Base-by-base conservation (phyloP, 53 echinoderm and acorn worm species). In the Echinarachnius parma region DNA sequence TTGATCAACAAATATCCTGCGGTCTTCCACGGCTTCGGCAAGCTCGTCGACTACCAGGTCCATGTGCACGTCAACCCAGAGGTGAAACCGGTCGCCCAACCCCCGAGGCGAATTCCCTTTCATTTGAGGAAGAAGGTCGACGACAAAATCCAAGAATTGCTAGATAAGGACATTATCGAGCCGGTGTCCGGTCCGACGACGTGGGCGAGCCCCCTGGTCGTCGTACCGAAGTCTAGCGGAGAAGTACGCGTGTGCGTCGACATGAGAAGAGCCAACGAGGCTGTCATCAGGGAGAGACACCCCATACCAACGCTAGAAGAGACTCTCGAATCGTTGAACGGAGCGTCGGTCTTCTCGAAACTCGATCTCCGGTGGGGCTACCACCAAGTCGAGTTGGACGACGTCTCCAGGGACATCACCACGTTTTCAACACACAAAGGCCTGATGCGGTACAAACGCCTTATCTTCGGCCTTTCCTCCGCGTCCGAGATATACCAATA, bases 281-380 rank as follows among this genome's bases (percentile, higher is more conserved):
- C 83, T 2, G 75, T 82, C 15, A 32, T 67, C 4, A 64, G 76
- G 34, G 59, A 76, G 34, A 25, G 82, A 0, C 62, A 82, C 64
- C 82, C 75, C 4, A 62, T 75, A 32, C 75, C 81, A 2, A 81
- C 75, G 15, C 11, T 75, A 1, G 64, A 75, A 33, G 54, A 53
- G 42, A 61, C 63, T 23, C 18, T 62, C 21, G 19, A 45, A 28
- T 19, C 47, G 9, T 18, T 70, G 5, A 69, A 69, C 31, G 69
- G 59, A 5, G 56, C 66, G 1, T 2, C 44, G 2, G 46, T 80
- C 0, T 70, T 69, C 27, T 53, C 54, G 9, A 69, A 69, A 34
- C 59, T 84, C 18, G 69, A 84, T 50, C 61, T 84, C 45, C 75
- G 59, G 32, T 78, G 60, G 77, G 83, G 83, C 5, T 77, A 83